Percentiles rank a stretch among this genome's conserved stretches.
These are phyloP conservation scores for Rhizomys pruinosus DNA, from an alignment of 2,113 vertebrate species.

Conservation along the genomic window DNA sequence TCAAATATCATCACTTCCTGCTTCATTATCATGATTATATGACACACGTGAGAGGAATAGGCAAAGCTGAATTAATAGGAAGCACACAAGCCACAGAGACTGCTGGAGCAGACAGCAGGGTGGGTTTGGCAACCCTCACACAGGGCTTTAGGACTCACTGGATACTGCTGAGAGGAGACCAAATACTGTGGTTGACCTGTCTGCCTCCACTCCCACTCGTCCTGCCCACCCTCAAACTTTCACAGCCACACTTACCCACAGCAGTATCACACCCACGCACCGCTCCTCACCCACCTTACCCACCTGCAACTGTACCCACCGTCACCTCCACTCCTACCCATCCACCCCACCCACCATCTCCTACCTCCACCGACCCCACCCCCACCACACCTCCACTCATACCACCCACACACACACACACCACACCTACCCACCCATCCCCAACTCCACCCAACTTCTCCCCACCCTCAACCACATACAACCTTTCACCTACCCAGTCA, in stretches of 20 bases:
- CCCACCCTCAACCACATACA: too few relatives aligned
- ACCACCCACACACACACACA: too few relatives aligned
- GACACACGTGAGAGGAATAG: conserved; percentile 76
- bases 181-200: neutral
- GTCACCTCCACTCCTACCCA: too few relatives aligned
- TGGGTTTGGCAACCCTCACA: conserved; percentile 44
- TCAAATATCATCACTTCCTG: conserved; percentile 79
- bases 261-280: too few relatives aligned
- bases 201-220: too few relatives aligned
- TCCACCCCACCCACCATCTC: neutral
- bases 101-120: conserved; percentile 51
- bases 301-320: too few relatives aligned
- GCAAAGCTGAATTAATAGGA: conserved; percentile 75
- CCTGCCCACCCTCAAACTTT: too few relatives aligned
- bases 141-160: conserved; percentile 20
- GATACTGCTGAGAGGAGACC: conserved; percentile 39
- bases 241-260: too few relatives aligned
- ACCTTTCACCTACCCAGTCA: neutral
- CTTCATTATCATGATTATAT: conserved; percentile 81
- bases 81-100: conserved; percentile 48
- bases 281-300: too few relatives aligned
- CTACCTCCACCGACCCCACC: too few relatives aligned
- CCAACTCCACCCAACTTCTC: too few relatives aligned
- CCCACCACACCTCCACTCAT: too few relatives aligned
- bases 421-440: neutral